A percentile compares a stretch with the other conserved stretches of the same genome.
Conservation (phyloP, 2,888 invertebrate genomes). For the Phortica magna region DNA sequence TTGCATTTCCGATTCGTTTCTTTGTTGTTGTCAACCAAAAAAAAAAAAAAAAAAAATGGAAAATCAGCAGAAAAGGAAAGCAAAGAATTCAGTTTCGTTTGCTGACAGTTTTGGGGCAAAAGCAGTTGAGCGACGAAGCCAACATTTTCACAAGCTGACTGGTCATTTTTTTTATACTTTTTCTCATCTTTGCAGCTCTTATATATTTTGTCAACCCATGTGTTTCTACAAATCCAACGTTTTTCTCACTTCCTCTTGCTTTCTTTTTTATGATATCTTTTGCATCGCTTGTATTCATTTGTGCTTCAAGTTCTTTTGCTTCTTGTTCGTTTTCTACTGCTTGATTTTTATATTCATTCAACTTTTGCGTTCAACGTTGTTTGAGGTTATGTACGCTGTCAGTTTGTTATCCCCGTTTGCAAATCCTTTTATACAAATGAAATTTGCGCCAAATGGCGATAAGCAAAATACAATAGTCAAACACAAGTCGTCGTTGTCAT, state of each 20-base stretch:
- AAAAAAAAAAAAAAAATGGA: not conserved
- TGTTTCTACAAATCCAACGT: constrained; percentile 37
- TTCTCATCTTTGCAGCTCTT: constrained; percentile 44
- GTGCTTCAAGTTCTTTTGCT: constrained; percentile 36
- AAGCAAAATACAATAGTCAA: constrained; percentile 65
- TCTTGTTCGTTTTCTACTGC: constrained; percentile 39
- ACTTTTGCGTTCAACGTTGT: constrained; percentile 52
- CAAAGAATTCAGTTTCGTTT: too few species aligned
- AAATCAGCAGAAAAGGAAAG: not conserved
- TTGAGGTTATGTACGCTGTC: constrained; percentile 74
- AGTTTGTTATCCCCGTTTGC: constrained; percentile 71
- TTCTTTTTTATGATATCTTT: constrained; percentile 26
- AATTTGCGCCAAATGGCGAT: constrained; percentile 70
- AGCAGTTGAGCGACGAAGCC: not conserved
- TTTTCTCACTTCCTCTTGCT: constrained; percentile 30
- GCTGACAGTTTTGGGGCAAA: not conserved
- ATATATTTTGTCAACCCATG: constrained; percentile 40
- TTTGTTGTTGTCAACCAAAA: constrained; percentile 36
- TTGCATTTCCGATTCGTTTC: constrained; percentile 53
- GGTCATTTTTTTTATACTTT: constrained; percentile 59
- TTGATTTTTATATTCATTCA: constrained; percentile 42
- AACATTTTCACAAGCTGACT: constrained; percentile 39
- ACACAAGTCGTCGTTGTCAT: too few species aligned
- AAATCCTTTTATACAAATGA: constrained; percentile 76
- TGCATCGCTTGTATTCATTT: constrained; percentile 22